Percentiles rank a stretch among this genome's conserved stretches.
These are phyloP conservation scores for Gorsachius goisagi DNA, from an alignment of 2,113 vertebrate species.

Conservation along the genomic window DNA sequence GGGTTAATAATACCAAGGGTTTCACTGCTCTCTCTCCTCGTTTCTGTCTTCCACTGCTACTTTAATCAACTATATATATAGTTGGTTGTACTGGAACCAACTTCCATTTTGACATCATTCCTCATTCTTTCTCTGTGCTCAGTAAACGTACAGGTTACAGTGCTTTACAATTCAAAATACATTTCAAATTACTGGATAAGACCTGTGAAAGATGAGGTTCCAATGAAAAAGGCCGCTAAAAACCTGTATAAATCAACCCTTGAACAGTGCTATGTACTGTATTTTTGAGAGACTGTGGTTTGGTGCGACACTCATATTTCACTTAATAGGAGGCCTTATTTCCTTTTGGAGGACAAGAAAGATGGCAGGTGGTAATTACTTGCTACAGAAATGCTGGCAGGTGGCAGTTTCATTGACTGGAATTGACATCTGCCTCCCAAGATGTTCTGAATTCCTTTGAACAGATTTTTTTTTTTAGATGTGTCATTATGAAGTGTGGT, in stretches of 20 bases:
- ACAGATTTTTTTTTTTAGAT: not conserved
- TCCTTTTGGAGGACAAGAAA: not conserved
- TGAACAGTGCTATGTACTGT: not conserved
- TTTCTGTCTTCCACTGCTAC: not conserved
- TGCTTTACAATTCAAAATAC: not conserved
- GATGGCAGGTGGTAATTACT: conserved; percentile 47
- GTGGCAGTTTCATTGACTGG: conserved; percentile 34
- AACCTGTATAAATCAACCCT: not conserved
- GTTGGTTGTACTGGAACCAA: not conserved
- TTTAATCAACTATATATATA: not conserved
- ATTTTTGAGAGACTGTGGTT: not conserved
- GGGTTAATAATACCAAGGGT: not conserved
- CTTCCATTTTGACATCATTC: not conserved
- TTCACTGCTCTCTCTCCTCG: not conserved
- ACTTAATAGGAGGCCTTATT: conserved; percentile 2
- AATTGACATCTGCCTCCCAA: conserved; percentile 18
- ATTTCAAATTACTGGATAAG: not conserved
- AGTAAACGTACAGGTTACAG: not conserved
- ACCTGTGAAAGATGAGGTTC: not conserved
- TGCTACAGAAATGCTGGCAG: conserved; percentile 43
- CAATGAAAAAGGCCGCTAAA: not conserved
- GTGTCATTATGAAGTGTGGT: not conserved
- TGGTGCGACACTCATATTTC: not conserved
- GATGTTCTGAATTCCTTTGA: conserved; percentile 42
- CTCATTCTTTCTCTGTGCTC: not conserved